A percentile compares a stretch with the other conserved stretches of the same genome.
Conservation (phyloP, 2,888 invertebrate species). For the Hyposoter dolosus region DNA sequence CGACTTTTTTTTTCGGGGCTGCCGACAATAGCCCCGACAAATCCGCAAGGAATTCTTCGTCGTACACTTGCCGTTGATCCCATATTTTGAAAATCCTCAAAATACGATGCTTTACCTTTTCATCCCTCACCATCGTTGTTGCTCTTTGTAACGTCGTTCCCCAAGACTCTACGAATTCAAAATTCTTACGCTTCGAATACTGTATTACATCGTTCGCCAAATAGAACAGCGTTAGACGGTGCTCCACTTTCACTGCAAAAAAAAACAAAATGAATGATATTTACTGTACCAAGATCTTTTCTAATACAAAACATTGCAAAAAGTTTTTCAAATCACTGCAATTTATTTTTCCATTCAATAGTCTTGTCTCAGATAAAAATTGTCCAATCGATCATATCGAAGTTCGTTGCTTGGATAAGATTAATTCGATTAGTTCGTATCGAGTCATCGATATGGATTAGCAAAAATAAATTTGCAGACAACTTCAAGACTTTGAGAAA, state of each 20-base stretch:
- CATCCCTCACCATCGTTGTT: constrained; percentile 95
- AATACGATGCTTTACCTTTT: constrained; percentile 94
- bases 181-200: constrained; percentile 96
- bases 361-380: neutral
- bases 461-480: too few relatives aligned
- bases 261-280: constrained; percentile 1
- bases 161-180: constrained; percentile 97
- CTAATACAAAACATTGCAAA: too few relatives aligned
- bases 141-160: constrained; percentile 96
- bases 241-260: constrained; percentile 90
- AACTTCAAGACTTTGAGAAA: too few relatives aligned
- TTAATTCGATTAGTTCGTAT: too few relatives aligned
- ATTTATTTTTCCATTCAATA: neutral
- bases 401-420: too few relatives aligned
- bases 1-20: constrained; percentile 89
- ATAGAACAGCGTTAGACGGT: constrained; percentile 95
- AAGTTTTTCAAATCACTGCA: neutral
- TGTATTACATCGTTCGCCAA: constrained; percentile 99
- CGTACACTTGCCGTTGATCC: constrained; percentile 97
- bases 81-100: constrained; percentile 97
- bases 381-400: neutral
- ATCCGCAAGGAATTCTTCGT: constrained; percentile 95
- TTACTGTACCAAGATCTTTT: neutral
- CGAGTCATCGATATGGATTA: too few relatives aligned
- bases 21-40: constrained; percentile 93